A percentile compares a stretch with the other conserved stretches of the same genome.
These are phyloP conservation scores for Paedocypris sp. DNA, from an alignment of 2,113 vertebrate species.

Conservation along the genomic window DNA sequence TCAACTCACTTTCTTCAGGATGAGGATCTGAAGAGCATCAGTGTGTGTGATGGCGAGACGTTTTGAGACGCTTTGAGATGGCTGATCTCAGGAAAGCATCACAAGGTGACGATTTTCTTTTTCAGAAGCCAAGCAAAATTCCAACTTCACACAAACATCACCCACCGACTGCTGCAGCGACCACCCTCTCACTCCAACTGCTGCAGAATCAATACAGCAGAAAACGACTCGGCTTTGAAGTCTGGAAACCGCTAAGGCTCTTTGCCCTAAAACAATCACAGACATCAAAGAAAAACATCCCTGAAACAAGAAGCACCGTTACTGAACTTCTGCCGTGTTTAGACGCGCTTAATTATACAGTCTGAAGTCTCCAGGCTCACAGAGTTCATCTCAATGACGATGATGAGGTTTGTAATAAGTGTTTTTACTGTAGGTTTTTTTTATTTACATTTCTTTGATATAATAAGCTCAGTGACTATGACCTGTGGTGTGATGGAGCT, in stretches of 20 bases:
- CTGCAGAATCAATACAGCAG: constrained; percentile 8
- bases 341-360: background rate
- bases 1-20: constrained; percentile 40
- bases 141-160: background rate
- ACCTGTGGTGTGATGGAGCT: too few relatives aligned
- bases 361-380: background rate
- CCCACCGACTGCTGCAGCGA: background rate
- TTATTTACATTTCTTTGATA: too few relatives aligned
- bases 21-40: background rate
- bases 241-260: background rate
- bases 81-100: too few relatives aligned
- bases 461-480: too few relatives aligned
- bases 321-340: constrained; percentile 4
- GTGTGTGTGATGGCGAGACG: background rate
- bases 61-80: too few relatives aligned
- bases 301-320: background rate
- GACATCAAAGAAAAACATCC: constrained; percentile 16
- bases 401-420: too few relatives aligned
- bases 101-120: too few relatives aligned
- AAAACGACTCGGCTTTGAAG: constrained; percentile 5
- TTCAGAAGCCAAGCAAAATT: too few relatives aligned
- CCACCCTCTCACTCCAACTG: background rate
- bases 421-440: too few relatives aligned
- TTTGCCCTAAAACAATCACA: constrained; percentile 7
- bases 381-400: too few relatives aligned